Evolutionary conservation across 2,113 vertebrate genomes (phyloP).

Genomic region (Chamaetylas fuelleborni): DNA sequence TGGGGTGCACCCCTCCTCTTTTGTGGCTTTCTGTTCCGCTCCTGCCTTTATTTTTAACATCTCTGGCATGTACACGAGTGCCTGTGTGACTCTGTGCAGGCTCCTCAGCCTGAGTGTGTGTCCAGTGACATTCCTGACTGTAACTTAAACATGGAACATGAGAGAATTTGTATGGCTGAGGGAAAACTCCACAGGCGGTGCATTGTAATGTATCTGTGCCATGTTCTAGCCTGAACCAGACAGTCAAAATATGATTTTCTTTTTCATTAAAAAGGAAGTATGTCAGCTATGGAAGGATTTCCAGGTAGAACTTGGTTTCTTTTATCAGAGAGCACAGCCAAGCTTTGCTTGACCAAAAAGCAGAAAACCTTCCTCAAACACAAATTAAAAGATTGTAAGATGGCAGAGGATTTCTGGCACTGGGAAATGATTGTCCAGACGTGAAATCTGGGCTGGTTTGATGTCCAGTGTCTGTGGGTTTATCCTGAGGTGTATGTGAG

Average conservation of each 20-base stretch:
- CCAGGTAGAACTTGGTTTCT: neutral
- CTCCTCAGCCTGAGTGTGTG: neutral
- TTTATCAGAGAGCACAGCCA: neutral
- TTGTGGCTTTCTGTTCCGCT: constrained; percentile 50
- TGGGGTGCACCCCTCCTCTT: constrained; percentile 12
- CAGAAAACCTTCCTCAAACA: neutral
- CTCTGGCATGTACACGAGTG: neutral
- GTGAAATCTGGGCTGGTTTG: neutral
- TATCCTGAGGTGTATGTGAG: neutral
- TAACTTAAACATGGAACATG: accelerated
- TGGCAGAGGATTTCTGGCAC: neutral
- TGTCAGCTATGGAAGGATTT: neutral
- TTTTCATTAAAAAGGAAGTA: neutral
- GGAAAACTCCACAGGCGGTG: neutral
- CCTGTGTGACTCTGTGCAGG: neutral
- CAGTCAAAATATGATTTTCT: neutral
- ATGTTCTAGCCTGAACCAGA: neutral
- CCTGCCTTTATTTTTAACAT: constrained; percentile 44
- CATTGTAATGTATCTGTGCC: neutral
- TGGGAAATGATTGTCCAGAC: neutral
- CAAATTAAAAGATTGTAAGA: neutral
- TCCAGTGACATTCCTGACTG: neutral
- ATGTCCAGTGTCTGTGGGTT: neutral
- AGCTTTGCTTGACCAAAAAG: neutral
- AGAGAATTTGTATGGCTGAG: neutral